phyloP scores from a whole-genome alignment of 2,888 invertebrate genomes.

The Leucozona laternaria region DNA sequence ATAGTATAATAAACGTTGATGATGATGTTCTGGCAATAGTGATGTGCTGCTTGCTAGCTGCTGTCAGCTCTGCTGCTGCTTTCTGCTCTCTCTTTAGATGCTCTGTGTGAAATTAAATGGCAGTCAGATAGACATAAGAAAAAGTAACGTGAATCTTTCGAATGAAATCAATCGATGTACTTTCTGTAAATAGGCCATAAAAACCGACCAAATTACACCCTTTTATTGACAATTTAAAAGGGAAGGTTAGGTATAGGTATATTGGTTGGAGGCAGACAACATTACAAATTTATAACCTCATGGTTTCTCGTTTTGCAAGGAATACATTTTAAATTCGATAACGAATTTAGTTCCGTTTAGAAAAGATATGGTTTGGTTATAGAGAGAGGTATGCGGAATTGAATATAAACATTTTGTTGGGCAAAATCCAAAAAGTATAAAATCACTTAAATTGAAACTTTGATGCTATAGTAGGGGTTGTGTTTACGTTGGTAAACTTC shows the following conservation, averaged over 20 bases:
- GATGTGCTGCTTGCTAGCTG: background rate
- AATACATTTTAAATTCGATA: constrained; percentile 60
- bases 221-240: constrained; percentile 57
- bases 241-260: background rate
- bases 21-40: constrained; percentile 46
- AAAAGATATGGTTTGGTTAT: constrained; percentile 6
- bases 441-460: constrained; percentile 42
- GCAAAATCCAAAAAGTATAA: constrained; percentile 21
- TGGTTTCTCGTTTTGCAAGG: background rate
- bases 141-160: constrained; percentile 27
- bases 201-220: constrained; percentile 48
- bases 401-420: constrained; percentile 34
- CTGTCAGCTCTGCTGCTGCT: background rate
- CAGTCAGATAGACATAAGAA: constrained; percentile 41
- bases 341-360: constrained; percentile 44
- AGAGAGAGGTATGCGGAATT: background rate
- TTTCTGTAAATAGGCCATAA: constrained; percentile 35
- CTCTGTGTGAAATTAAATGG: constrained; percentile 57
- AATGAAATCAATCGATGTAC: constrained; percentile 62
- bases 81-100: background rate
- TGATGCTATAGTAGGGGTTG: background rate
- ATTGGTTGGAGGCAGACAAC: constrained; percentile 24
- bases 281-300: constrained; percentile 65
- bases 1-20: constrained; percentile 53
- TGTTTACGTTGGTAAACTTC: background rate